Evolutionary conservation across 2,888 invertebrate species (phyloP).

Genomic region (Aporophyla lueneburgensis): DNA sequence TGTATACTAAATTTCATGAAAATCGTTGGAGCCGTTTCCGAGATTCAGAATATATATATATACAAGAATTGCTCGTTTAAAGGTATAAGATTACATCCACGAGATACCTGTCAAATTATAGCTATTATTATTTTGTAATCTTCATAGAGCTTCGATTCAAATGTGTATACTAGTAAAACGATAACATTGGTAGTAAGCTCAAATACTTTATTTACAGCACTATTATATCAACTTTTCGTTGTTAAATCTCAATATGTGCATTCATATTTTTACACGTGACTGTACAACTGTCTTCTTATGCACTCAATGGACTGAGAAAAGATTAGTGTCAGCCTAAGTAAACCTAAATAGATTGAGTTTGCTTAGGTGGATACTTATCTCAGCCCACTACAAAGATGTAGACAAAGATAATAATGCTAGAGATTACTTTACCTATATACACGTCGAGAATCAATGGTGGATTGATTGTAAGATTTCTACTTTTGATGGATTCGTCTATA

Average conservation of each 20-base stretch:
- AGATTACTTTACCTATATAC: neutral
- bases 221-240: neutral
- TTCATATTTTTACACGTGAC: neutral
- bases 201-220: neutral
- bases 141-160: neutral
- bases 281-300: neutral
- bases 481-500: too few relatives aligned
- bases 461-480: neutral
- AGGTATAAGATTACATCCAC: neutral
- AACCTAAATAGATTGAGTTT: neutral
- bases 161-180: neutral
- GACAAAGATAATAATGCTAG: neutral
- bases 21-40: too few relatives aligned
- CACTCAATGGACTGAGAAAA: neutral
- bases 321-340: too few relatives aligned
- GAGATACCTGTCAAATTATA: neutral
- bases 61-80: too few relatives aligned
- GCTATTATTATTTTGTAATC: neutral
- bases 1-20: too few relatives aligned
- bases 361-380: neutral
- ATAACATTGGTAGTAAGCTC: neutral
- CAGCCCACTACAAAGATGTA: neutral
- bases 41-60: too few relatives aligned
- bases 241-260: neutral
- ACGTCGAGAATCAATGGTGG: neutral